Percentiles rank a stretch among this genome's conserved stretches.
phyloP scores from a whole-genome alignment of 2,797 vertebrate genomes.

The Lepidocolaptes lacrymiger region DNA sequence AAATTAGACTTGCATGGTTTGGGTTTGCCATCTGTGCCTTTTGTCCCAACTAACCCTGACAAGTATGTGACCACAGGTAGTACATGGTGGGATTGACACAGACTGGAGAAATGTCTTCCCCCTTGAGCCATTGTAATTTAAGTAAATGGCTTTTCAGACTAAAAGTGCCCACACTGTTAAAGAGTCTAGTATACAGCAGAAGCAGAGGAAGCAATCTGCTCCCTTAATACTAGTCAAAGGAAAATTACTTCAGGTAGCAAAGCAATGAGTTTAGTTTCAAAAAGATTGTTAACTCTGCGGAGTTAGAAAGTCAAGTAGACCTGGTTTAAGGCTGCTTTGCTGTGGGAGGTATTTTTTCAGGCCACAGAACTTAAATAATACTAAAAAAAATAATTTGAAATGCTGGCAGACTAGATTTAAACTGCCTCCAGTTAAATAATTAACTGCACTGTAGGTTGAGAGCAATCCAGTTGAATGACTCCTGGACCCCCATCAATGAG shows the following conservation, averaged over 20 bases:
- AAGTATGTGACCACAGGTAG: background rate
- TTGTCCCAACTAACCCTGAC: background rate
- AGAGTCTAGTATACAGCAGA: background rate
- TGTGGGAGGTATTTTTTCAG: background rate
- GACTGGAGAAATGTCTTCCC: background rate
- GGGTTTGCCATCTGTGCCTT: background rate
- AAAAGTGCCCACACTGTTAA: background rate
- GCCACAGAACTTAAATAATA: background rate
- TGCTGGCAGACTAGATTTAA: background rate
- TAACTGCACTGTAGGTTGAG: background rate
- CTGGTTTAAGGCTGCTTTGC: background rate
- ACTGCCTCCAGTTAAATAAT: background rate
- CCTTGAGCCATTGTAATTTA: background rate
- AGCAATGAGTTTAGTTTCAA: background rate
- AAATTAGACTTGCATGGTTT: background rate
- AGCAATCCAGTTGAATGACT: background rate
- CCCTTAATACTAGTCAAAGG: background rate
- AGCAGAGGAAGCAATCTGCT: background rate
- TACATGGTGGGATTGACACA: background rate
- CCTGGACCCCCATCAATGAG: background rate
- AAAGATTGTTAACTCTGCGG: background rate
- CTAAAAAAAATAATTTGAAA: background rate
- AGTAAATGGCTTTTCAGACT: background rate
- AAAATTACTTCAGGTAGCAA: background rate
- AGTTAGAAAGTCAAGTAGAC: background rate